phyloP scores from a whole-genome alignment of 2,797 vertebrate genomes.

The Anguilla marmorata region DNA sequence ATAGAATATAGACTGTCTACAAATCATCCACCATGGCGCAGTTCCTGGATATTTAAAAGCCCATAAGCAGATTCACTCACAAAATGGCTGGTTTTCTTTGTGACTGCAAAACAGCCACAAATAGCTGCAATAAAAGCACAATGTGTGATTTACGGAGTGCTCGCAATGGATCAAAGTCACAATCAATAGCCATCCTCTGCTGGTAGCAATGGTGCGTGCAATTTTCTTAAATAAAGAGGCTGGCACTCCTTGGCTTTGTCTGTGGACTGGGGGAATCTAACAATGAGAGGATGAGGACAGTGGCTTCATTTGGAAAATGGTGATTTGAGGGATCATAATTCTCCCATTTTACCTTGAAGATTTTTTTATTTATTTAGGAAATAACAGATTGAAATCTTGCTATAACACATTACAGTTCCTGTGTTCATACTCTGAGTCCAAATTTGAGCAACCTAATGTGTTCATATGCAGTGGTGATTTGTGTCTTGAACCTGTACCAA shows the following conservation, averaged over 20 bases:
- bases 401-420: not conserved
- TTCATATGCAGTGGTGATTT: not conserved
- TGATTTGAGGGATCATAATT: too few relatives aligned
- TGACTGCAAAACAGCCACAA: not conserved
- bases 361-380: not conserved
- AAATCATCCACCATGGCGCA: conserved; percentile 12
- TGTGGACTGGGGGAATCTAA: too few relatives aligned
- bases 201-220: not conserved
- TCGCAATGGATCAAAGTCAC: not conserved
- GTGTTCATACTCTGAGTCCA: not conserved
- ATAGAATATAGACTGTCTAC: conserved; percentile 24
- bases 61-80: not conserved
- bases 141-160: not conserved
- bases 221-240: not conserved
- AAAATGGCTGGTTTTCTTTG: not conserved
- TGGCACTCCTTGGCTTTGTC: too few relatives aligned
- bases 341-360: not conserved
- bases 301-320: too few relatives aligned
- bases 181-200: not conserved
- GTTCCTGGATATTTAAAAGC: not conserved
- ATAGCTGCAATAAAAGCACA: not conserved
- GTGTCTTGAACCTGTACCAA: not conserved
- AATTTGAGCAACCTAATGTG: not conserved
- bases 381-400: not conserved
- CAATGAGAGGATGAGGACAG: too few relatives aligned